Evolutionary conservation across 2,113 vertebrate genomes (phyloP).

Genomic region (sheep (Ovis aries)): ARS-UI_Ramb_v3.0 NC_056077.1:29806001-29806500

Average conservation of each 20-base stretch:
- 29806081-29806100: background rate
- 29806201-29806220: background rate
- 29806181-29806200: background rate
- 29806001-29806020: background rate
- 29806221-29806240: background rate
- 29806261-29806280: background rate
- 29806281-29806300: background rate
- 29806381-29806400: background rate
- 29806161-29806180: background rate
- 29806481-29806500: background rate
- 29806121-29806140: background rate
- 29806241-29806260: background rate
- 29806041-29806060: background rate
- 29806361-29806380: background rate
- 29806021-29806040: background rate
- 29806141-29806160: background rate
- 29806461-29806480: background rate
- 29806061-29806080: background rate
- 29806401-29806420: background rate
- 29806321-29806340: background rate
- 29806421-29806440: accelerated
- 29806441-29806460: accelerated
- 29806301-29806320: background rate
- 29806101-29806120: background rate
- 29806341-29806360: background rate